Percentiles rank a stretch among this genome's conserved stretches.
phyloP scores from a whole-genome alignment of 2,113 vertebrate genomes.

The Microcebus murinus region DNA sequence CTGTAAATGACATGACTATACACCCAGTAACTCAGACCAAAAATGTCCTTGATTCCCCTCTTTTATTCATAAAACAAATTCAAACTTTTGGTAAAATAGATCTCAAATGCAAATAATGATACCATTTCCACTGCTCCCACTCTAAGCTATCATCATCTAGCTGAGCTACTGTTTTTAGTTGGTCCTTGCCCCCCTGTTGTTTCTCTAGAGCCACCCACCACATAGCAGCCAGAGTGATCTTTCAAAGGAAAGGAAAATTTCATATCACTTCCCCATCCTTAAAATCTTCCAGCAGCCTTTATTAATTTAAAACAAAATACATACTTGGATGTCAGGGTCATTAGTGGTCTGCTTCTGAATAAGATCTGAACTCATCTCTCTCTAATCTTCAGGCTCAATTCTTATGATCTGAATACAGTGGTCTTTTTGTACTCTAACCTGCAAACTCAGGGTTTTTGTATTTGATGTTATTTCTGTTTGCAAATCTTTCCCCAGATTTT shows the following conservation, averaged over 20 bases:
- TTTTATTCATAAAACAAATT: background rate
- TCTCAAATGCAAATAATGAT: background rate
- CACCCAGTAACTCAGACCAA: background rate
- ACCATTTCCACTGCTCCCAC: no score
- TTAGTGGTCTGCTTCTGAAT: background rate
- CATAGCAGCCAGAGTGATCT: background rate
- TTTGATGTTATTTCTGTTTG: background rate
- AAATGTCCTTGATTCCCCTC: background rate
- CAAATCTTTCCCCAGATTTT: background rate
- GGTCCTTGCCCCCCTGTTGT: no score
- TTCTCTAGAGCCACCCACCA: background rate
- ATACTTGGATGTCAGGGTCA: background rate
- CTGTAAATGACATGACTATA: background rate
- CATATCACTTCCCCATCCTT: background rate
- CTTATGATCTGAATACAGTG: background rate
- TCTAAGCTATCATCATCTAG: background rate
- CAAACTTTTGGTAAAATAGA: background rate
- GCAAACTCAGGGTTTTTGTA: background rate
- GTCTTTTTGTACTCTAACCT: background rate
- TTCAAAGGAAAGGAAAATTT: background rate
- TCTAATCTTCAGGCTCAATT: background rate
- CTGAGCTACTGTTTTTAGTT: background rate
- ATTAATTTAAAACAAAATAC: background rate
- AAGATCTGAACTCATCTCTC: background rate
- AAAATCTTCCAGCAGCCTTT: background rate